Conservation (phyloP, 2,888 invertebrate genomes). For the Andrena marginata region DNA sequence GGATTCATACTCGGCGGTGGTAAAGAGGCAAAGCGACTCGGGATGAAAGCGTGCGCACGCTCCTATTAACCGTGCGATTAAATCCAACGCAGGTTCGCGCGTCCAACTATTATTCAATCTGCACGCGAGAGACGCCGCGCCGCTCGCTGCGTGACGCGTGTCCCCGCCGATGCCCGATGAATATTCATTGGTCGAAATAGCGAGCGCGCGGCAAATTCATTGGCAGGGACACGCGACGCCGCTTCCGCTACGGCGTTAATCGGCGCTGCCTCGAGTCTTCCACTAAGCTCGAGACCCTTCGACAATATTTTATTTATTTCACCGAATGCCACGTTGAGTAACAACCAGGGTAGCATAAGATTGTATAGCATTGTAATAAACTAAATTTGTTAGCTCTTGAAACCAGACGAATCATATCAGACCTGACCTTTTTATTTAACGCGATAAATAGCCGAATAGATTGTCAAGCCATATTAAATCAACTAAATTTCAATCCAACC, state of each 20-base stretch:
- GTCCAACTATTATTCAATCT: conserved; percentile 42
- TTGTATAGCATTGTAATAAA: too few species aligned
- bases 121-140: conserved; percentile 2
- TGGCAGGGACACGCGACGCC: conserved; percentile 13
- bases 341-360: too few species aligned
- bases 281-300: background rate
- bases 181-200: conserved; percentile 53
- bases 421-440: too few species aligned
- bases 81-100: conserved; percentile 3
- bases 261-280: conserved; percentile 2
- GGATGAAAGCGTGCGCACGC: background rate
- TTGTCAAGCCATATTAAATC: too few species aligned
- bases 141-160: conserved; percentile 18
- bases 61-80: conserved; percentile 17
- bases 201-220: conserved; percentile 24
- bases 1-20: too few species aligned
- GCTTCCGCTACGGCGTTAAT: background rate
- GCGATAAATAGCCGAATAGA: too few species aligned
- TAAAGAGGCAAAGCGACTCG: background rate
- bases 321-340: too few species aligned
- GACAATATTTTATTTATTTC: too few species aligned
- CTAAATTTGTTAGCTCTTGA: too few species aligned
- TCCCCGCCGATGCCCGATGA: conserved; percentile 31
- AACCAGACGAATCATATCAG: too few species aligned
- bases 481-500: too few species aligned